Evolutionary conservation across 2,113 vertebrate genomes (phyloP), one percentile per base, ranked within the genome.

Genomic region (Toxostoma redivivum): DNA sequence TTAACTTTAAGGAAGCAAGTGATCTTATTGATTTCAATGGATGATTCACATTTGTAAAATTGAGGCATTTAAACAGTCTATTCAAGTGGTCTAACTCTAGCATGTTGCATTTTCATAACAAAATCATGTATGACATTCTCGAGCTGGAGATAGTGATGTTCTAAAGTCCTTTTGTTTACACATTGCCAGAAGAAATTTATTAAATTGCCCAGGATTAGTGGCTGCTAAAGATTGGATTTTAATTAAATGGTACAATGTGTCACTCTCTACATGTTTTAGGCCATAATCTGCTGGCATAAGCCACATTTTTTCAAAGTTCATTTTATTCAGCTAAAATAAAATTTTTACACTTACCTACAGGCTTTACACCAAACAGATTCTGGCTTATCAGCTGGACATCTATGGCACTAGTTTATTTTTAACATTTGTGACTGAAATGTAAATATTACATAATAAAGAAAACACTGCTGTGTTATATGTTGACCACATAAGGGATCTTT

Each of bases 361-460:
- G 35, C 58, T 96, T 86, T 84, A 71, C 61, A 81, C 40, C 80
- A 65, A 84, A 74, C 44, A 74, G 71, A 92, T 51, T 88, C 76
- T 78, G 58, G 28, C 56, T 95, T 94, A 94, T 94, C 93, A 90
- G 60, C 48, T 83, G 53, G 48, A 25, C 72, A 94, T 90, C 53
- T 60, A 74, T 2, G 9, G 37, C 45, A 92, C 54, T 38, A 74
- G 72, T 81, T 93, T 81, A 88, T 57, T 67, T 82, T 86, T 66
- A 83, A 54, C 57, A 84, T 88, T 95, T 90, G 82, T 60, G 53
- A 86, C 72, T 50, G 53, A 81, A 94, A 84, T 71, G 86, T 93
- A 93, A 96, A 96, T 83, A 94, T 88, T 86, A 88, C 4, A 1
- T 90, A 81, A 93, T 94, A 90, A 94, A 88, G 80, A 96, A 96